Evolutionary conservation across 2,797 vertebrate genomes (phyloP), one percentile per base, ranked within the genome.

Genomic region (Lithobates pipiens): DNA sequence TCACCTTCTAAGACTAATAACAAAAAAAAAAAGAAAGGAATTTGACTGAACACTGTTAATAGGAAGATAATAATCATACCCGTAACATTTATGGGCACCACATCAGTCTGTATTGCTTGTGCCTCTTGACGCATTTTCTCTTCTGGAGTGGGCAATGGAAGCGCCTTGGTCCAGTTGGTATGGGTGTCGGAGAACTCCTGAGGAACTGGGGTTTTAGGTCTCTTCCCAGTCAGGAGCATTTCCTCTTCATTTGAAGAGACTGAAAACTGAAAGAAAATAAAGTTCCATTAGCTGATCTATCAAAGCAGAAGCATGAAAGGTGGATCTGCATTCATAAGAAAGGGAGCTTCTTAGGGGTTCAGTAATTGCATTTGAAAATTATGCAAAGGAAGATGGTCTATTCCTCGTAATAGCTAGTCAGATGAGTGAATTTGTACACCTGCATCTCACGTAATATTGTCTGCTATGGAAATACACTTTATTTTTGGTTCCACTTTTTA

Each of bases 101-200:
- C 95, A 88, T 97, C 97, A 16, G 97, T 97, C 83, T 96, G 96
- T 90, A 99, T 95, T 0, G 97, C 94, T 89, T 96, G 94, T 1
- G 98, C 98, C 69, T 95, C 96, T 85, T 93, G 97, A 76, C 98
- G 95, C 96, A 99, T 99, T 92, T 96, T 98, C 94, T 99, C 97
- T 90, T 99, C 98, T 0, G 98, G 98, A 0, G 98, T 99, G 5
- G 98, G 98, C 86, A 99, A 93, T 0, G 96, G 95, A 21, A 94
- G 85, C 88, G 97, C 91, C 94, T 91, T 93, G 84, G 92, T 95
- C 94, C 97, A 97, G 89, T 94, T 95, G 10, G 92, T 94, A 27
- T 95, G 93, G 93, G 97, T 93, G 89, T 94, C 94, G n/a, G 92
- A 92, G 23, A 93, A 89, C 78, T 95, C 91, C 90, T 84, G 86